Evolutionary conservation across 2,888 invertebrate genomes (phyloP), one percentile per base, ranked within the genome.

Genomic region (Nematopogon swammerdamellus): DNA sequence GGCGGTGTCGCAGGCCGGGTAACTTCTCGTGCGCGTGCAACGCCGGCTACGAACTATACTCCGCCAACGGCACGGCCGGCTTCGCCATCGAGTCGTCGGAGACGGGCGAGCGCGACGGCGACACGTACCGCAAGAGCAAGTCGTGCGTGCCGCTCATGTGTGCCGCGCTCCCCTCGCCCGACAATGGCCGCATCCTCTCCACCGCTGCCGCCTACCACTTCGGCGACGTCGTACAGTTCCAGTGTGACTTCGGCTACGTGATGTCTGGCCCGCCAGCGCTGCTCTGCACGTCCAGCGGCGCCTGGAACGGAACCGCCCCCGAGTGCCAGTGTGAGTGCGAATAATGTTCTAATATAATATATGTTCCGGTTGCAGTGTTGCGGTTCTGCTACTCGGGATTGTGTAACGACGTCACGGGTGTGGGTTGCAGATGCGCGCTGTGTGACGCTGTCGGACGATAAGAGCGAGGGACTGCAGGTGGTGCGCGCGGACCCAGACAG

Each of bases 71-170:
- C 6, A 97, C 96, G 0, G 93, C 95, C 53, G 95, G 95, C 14
- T 95, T 88, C 62, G 63, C 77, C 47, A 84, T 97, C 49, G 92
- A 91, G 59, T 74, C 80, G 50, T 87, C 87, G 0, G 97, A 98
- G 77, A 88, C 86, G 49, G 97, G 98, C 4, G 83, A 88, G 54
- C 83, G 92, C 52, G 93, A 95, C 60, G 95, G 94, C 0, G 97
- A 97, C 63, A 84, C 88, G 1, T 92, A 89, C 65, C 91, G 93
- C 65, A 84, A 89, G 58, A 96, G 97, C 67, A 97, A 97, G 75
- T 92, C 96, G 25, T 97, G 97, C 68, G 96, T 97, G 11, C 92
- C 94, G 0, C 84, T 95, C 2, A 92, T 94, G 92, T 96, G 95
- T 57, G 91, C 94, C 4, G 67, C 81, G 2, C 65, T 95, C 43